Base-by-base conservation (phyloP, 2,888 invertebrate genomes). In the Drosophila bunnanda region DNA sequence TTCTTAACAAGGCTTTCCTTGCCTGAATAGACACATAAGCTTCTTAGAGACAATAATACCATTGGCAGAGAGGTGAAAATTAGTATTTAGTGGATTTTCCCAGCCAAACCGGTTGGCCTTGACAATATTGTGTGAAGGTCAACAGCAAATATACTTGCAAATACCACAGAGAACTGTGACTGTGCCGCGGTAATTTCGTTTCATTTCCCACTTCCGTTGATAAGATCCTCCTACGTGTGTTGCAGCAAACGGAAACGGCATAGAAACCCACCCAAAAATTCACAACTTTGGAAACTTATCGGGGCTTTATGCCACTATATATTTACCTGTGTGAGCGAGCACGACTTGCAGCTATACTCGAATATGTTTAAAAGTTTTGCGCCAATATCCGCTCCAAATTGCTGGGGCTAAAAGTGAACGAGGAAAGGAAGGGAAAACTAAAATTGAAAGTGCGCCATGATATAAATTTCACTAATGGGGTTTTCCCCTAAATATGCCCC, bases 361-460 rank as follows among this genome's bases (percentile, higher is more conserved):
- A n/a, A n/a, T n/a, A n/a, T 22, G 20, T 52, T 0, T 44, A 74
- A 77, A 74, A 69, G 38, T 64, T 79, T 65, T 65, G 58, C 38
- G 46, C 54, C 76, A 71, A 79, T 85, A 85, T 88, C 88, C 82
- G 86, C 69, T 83, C 80, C 76, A 54, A 78, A 76, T 82, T 67
- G 20, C 10, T 48, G 25, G 22, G 36, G 52, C 52, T 53, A 67
- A 65, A 44, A 64, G 56, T 61, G 76, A 72, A 48, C 22, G 34
- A 52, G 30, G 38, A 34, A 65, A 13, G 36, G 17, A 52, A 34
- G 43, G 43, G 22, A 36, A 25, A 61, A 64, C 43, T 43, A 64
- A 75, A 88, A 82, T 70, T 73, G 56, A 88, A 72, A 77, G 77
- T 84, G 72, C 60, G 62, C 69, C 38, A 65, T 77, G 70, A 56